phyloP scores from a whole-genome alignment of 2,113 vertebrate species.

The Colossoma macropomum region DNA sequence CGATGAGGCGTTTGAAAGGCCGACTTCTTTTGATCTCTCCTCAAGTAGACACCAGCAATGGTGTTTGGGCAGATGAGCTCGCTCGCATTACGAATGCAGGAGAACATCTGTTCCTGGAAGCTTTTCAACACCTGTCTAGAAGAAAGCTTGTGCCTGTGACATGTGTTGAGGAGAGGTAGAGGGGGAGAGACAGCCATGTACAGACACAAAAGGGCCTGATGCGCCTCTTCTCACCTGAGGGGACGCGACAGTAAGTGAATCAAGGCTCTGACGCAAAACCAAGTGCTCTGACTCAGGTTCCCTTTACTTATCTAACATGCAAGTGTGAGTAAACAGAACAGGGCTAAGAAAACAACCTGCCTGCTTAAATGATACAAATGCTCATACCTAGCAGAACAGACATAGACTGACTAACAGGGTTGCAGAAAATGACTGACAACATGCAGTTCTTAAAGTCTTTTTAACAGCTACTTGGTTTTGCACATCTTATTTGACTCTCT shows the following conservation, averaged over 20 bases:
- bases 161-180: neutral
- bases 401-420: neutral
- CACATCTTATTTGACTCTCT: neutral
- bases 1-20: constrained; percentile 23
- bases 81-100: neutral
- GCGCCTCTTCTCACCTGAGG: constrained; percentile 53
- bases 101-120: constrained; percentile 52
- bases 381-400: neutral
- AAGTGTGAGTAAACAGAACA: constrained; percentile 20
- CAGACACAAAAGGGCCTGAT: constrained; percentile 15
- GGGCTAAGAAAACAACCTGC: neutral
- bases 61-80: neutral
- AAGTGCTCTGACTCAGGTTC: constrained; percentile 34
- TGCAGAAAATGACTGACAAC: neutral
- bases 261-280: constrained; percentile 38
- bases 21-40: constrained; percentile 48
- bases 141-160: constrained; percentile 35
- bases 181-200: neutral
- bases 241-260: constrained; percentile 33
- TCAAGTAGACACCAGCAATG: constrained; percentile 8
- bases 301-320: neutral
- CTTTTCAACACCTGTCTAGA: constrained; percentile 40
- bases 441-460: neutral
- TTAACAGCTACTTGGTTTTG: neutral
- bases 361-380: constrained; percentile 1